Base-by-base conservation (phyloP, 1,140 invertebrate species). In the Pseudomyrmex concolor region DNA sequence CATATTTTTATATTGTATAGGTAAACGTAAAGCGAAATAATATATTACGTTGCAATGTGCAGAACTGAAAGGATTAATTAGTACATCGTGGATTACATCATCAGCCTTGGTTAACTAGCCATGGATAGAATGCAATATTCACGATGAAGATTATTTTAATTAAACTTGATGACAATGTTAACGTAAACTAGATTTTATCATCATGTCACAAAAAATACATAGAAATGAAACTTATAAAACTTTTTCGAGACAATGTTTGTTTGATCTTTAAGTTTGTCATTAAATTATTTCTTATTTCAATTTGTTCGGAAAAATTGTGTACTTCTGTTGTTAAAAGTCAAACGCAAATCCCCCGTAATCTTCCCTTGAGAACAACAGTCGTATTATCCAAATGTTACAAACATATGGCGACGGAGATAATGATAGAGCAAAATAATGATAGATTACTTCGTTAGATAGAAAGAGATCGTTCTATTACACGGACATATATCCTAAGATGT, bases 51-150 rank as follows among this genome's bases (percentile, higher is more conserved):
- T 63, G 57, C 15, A 59, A 60, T 80, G 64, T 71, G 59, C n/a
- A 70, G 34, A 70, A 80, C 64, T 59, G 66, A 80, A 80, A 80
- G 76, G 43, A 55, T 71, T 80, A 80, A 80, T 80, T 70, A 70
- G 55, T 71, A 70, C 10, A 48, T 43, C 43, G 57, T 78, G 19
- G 76, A 17, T 68, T 78, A 59, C 54, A 70, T 55, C 22, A 25
- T 71, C 15, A 43, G 50, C 13, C 64, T 70, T 70, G 15, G 19
- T 68, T 80, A 78, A 78, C 63, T 57, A 71, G 8, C 43, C 55
- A 76, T 66, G n/a, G 57, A 50, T 54, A 50, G 45, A 15, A n/a
- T 13, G n/a, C 50, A 74, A 68, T 66, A 45, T 9, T 80, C 15
- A 25, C 59, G n/a, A 10, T 2, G 59, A 17, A 71, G 34, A 68